Conservation (phyloP, 2,888 invertebrate species). For the Platycheirus rosarum region DNA sequence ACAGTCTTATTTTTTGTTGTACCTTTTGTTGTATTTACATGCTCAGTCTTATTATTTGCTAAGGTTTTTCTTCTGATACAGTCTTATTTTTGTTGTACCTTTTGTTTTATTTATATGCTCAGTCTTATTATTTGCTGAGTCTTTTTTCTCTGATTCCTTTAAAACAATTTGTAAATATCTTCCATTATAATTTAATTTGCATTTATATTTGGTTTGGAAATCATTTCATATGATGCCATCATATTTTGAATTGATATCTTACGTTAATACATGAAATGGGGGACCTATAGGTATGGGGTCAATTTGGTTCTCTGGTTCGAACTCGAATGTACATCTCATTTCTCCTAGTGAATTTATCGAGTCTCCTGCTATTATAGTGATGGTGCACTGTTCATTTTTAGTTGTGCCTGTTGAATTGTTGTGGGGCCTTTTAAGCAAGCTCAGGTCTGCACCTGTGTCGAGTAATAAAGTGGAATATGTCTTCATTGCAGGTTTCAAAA, state of each 20-base stretch:
- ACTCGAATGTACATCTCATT: slow-evolving; percentile 1
- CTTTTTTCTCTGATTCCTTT: too few species aligned
- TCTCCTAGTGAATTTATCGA: background rate
- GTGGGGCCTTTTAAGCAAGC: background rate
- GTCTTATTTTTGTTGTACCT: too few species aligned
- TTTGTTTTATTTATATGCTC: background rate
- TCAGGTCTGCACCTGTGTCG: slow-evolving; percentile 1
- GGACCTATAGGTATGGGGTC: slow-evolving; percentile 20
- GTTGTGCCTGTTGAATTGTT: background rate
- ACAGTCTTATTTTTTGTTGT: background rate
- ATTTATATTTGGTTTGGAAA: background rate
- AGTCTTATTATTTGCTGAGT: too few species aligned
- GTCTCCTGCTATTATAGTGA: background rate
- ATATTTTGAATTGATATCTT: background rate
- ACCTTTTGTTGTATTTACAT: background rate
- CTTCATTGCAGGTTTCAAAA: background rate
- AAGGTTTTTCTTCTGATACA: background rate
- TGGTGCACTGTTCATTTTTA: slow-evolving; percentile 5
- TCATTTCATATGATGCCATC: slow-evolving; percentile 4
- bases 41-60: background rate
- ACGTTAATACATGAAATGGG: slow-evolving; percentile 3
- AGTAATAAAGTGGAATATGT: slow-evolving; percentile 5
- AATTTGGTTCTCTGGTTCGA: slow-evolving; percentile 5
- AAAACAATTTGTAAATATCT: background rate
- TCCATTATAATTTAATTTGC: background rate